Evolutionary conservation across 2,113 vertebrate species (phyloP).

Genomic region (Indri indri): DNA sequence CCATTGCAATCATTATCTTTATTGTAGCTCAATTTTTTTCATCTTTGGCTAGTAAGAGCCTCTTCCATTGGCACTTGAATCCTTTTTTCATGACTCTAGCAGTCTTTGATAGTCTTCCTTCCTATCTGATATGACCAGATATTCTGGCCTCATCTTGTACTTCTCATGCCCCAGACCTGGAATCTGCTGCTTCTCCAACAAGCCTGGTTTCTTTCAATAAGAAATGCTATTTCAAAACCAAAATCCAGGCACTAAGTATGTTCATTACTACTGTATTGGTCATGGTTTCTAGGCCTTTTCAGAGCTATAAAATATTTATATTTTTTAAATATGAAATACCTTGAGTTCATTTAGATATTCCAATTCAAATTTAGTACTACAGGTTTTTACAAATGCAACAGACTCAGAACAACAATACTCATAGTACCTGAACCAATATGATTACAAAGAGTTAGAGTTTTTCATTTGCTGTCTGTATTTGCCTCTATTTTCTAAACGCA

Average conservation of each 20-base stretch:
- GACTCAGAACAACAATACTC: not conserved
- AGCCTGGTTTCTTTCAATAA: not conserved
- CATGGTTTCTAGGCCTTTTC: not conserved
- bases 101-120: not conserved
- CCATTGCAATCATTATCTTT: not conserved
- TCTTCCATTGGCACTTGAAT: not conserved
- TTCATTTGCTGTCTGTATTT: not conserved
- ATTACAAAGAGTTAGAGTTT: not conserved
- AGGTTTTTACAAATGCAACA: not conserved
- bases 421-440: not conserved
- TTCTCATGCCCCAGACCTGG: not conserved
- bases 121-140: not conserved
- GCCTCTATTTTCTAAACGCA: not conserved
- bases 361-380: not conserved
- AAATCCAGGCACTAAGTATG: not conserved
- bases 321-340: not conserved
- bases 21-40: not conserved
- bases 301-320: not conserved
- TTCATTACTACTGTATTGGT: not conserved
- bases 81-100: not conserved
- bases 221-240: not conserved
- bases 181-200: not conserved
- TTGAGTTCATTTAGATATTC: slow-evolving; percentile 7
- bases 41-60: not conserved
- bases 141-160: not conserved